Evolutionary conservation across 2,113 vertebrate species (phyloP).

Genomic region (Plectropomus leopardus): DNA sequence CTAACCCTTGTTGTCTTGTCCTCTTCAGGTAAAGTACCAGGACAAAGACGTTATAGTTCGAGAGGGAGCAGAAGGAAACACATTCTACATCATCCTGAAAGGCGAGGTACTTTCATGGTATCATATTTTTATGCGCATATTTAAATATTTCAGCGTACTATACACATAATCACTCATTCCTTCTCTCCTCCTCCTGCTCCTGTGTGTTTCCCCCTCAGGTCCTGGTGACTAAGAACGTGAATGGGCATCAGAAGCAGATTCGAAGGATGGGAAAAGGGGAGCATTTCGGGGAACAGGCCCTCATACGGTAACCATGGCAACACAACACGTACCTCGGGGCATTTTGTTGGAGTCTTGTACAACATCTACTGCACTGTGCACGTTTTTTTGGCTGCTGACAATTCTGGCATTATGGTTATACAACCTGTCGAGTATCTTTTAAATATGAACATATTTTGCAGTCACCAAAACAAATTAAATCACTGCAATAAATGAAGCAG

Average conservation of each 20-base stretch:
- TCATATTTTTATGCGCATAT: background rate
- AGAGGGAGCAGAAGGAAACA: constrained; percentile 85
- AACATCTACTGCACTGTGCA: constrained; percentile 3
- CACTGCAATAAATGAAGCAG: too few relatives aligned
- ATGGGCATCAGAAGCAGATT: constrained; percentile 82
- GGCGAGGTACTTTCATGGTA: constrained; percentile 81
- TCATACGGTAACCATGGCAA: constrained; percentile 85
- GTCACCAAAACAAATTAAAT: background rate
- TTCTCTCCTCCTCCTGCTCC: background rate
- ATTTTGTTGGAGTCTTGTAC: constrained; percentile 15
- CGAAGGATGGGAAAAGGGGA: constrained; percentile 86
- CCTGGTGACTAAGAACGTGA: constrained; percentile 83
- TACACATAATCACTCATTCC: background rate
- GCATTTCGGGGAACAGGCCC: constrained; percentile 88
- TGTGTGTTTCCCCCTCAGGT: constrained; percentile 75
- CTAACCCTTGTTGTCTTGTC: background rate
- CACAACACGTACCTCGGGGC: constrained; percentile 27
- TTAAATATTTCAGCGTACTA: background rate
- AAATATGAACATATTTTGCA: background rate
- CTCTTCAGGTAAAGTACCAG: constrained; percentile 84
- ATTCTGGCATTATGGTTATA: constrained; percentile 6
- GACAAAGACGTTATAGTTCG: constrained; percentile 85
- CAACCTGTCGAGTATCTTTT: background rate
- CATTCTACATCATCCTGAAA: constrained; percentile 88
- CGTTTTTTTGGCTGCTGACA: background rate